Evolutionary conservation across 2,888 invertebrate genomes (phyloP).

Genomic region (Horisme vitalbata): DNA sequence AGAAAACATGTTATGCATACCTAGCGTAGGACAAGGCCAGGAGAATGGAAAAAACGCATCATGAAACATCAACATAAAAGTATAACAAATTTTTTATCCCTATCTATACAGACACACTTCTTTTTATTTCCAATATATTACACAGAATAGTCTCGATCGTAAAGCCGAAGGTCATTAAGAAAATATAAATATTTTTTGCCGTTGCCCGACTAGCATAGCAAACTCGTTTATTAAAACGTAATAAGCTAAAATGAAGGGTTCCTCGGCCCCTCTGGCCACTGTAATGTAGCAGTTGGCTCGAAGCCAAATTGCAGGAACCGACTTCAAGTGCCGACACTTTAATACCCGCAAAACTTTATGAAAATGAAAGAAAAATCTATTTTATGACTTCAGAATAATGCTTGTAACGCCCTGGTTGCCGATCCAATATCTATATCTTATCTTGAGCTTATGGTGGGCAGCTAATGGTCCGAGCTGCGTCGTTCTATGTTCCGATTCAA

Average conservation of each 20-base stretch:
- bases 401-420: conserved; percentile 13
- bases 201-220: conserved; percentile 21
- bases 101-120: too few relatives aligned
- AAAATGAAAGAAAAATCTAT: conserved; percentile 56
- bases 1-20: too few relatives aligned
- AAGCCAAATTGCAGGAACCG: conserved; percentile 53
- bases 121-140: too few relatives aligned
- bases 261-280: conserved; percentile 38
- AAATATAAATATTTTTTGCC: conserved; percentile 23
- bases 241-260: conserved; percentile 57
- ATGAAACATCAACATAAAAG: too few relatives aligned
- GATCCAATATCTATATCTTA: conserved; percentile 19
- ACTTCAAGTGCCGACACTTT: conserved; percentile 58
- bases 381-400: conserved; percentile 22
- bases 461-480: conserved; percentile 6
- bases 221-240: conserved; percentile 55
- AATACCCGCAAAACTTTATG: conserved; percentile 65
- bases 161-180: too few relatives aligned
- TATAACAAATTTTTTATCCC: too few relatives aligned
- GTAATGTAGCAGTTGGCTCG: conserved; percentile 57
- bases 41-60: too few relatives aligned
- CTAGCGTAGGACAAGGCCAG: too few relatives aligned
- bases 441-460: conserved; percentile 3
- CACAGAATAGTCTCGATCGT: too few relatives aligned
- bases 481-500: conserved; percentile 4